Base-by-base conservation (phyloP, 2,797 vertebrate species). In the Syngnathus rostellatus region DNA sequence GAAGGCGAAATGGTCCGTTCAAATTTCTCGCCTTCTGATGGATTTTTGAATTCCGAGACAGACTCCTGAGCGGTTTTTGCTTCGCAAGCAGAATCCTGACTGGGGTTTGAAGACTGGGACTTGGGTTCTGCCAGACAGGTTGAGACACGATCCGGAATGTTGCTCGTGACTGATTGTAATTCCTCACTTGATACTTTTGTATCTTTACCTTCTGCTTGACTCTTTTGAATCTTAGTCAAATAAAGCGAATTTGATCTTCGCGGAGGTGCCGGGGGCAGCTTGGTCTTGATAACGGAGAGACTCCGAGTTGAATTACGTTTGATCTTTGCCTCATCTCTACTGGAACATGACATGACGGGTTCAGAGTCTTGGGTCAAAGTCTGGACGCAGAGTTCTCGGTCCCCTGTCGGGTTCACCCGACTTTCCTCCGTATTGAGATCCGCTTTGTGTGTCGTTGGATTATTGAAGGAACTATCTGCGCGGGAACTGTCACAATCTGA, bases 1-100 rank as follows among this genome's bases (percentile, higher is more conserved):
- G 97, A 98, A 14, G 97, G 96, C 14, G 97, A 99, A 83, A 98
- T 88, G 51, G 97, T 98, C 81, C 94, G 92, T 80, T 97, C 95
- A 75, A 93, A 93, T 75, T 90, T 92, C 55, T 74, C 87, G 23
- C 81, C 87, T 62, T 87, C 90, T 1, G 86, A 85, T 9, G 78
- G 71, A 50, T 74, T 70, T 78, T 90, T 80, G 48, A 79, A 80
- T 73, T 80, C 78, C 46, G 68, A 46, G 21, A 63, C 73, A 53
- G 55, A 50, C 10, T 70, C 67, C 58, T 55, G 11, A 40, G 59
- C 17, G 48, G 46, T 62, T 63, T 48, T 67, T 69, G 45, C 43
- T 6, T 73, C 81, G 53, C 10, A 60, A 38, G 68, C 64, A 64
- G 77, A 76, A 43, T 48, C 6, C 48, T 77, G 72, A 6, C 66